Conservation (phyloP, 2,888 invertebrate species). For the Nycteola revayana region DNA sequence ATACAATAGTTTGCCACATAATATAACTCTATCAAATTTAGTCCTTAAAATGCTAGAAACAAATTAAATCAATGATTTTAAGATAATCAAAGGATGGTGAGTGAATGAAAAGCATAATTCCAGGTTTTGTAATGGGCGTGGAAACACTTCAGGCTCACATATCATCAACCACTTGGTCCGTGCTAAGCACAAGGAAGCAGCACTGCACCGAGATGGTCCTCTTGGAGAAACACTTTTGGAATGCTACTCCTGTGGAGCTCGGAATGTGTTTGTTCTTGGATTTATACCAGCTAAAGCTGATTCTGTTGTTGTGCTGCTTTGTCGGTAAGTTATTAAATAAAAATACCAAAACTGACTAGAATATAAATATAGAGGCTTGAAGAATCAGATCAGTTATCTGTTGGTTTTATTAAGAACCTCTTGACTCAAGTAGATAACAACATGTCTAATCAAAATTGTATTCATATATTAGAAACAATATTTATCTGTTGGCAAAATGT, state of each 20-base stretch:
- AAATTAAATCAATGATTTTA: no score
- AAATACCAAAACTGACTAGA: no score
- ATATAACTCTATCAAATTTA: no score
- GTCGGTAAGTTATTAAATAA: slow-evolving; percentile 83
- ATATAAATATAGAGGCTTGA: no score
- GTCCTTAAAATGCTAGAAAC: no score
- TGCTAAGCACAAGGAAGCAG: slow-evolving; percentile 99
- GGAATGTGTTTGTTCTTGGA: slow-evolving; percentile 98
- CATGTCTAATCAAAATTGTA: no score
- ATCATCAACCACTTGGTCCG: slow-evolving; percentile 99
- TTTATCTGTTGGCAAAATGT: no score
- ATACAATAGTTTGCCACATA: no score
- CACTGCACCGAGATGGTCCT: slow-evolving; percentile 97
- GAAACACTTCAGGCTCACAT: slow-evolving; percentile 98
- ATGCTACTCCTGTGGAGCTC: slow-evolving; percentile 99
- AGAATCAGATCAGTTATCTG: no score
- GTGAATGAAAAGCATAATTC: slow-evolving; percentile 4
- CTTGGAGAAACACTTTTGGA: slow-evolving; percentile 98
- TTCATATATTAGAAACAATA: no score
- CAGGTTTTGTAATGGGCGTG: slow-evolving; percentile 98
- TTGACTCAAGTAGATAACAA: no score
- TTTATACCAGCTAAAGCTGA: slow-evolving; percentile 99
- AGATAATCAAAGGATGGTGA: neutral
- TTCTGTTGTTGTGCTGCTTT: slow-evolving; percentile 97
- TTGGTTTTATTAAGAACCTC: no score